Evolutionary conservation across 1,140 invertebrate genomes (phyloP).

Genomic region (Anagrus nilaparvatae): DNA sequence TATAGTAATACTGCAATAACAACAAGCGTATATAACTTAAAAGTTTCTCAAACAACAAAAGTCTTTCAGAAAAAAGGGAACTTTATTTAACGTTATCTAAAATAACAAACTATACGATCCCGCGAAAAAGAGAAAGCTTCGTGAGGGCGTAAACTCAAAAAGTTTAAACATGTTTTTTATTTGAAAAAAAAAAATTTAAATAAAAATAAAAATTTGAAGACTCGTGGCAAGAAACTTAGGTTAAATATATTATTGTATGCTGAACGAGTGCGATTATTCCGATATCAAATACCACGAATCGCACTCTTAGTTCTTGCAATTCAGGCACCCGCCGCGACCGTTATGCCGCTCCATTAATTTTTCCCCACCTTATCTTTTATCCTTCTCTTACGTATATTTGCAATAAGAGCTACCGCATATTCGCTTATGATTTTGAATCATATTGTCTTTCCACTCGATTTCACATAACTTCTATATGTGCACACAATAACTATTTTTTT

Average conservation of each 20-base stretch:
- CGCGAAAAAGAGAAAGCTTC: slow-evolving; percentile 9
- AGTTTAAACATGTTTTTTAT: too few relatives aligned
- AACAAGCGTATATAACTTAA: too few relatives aligned
- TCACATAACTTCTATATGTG: slow-evolving; percentile 5
- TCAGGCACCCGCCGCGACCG: slow-evolving; percentile 22
- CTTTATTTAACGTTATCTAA: too few relatives aligned
- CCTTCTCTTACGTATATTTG: neutral
- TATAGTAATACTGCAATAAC: too few relatives aligned
- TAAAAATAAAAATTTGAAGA: neutral
- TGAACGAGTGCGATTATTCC: slow-evolving; percentile 36
- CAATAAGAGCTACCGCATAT: neutral
- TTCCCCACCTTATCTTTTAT: slow-evolving; percentile 19
- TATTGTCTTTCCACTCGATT: slow-evolving; percentile 37
- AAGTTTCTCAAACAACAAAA: too few relatives aligned
- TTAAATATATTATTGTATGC: too few relatives aligned
- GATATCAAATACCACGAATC: slow-evolving; percentile 44
- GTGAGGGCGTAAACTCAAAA: too few relatives aligned
- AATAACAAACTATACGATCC: too few relatives aligned
- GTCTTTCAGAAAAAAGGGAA: too few relatives aligned
- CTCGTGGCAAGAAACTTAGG: neutral
- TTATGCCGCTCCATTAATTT: slow-evolving; percentile 30
- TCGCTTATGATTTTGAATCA: slow-evolving; percentile 21
- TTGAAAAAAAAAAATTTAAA: too few relatives aligned
- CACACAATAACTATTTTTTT: neutral
- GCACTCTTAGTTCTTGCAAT: slow-evolving; percentile 23